These are phyloP conservation scores for Scaptomyza montana DNA, from an alignment of 1,140 invertebrate genomes.

Conservation along the genomic window DNA sequence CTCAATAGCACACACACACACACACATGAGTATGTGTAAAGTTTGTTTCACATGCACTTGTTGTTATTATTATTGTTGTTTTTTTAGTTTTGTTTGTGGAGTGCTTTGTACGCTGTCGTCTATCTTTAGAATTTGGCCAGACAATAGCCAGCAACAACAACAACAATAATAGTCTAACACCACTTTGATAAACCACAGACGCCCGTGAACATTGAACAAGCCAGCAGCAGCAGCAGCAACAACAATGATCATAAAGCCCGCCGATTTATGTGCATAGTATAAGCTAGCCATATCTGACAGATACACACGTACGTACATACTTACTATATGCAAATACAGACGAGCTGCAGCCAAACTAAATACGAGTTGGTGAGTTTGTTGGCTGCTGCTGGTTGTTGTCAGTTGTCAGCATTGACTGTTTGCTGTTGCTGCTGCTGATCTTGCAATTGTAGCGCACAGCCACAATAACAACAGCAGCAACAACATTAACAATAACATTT, in stretches of 20 bases:
- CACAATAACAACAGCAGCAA: conserved; percentile 9
- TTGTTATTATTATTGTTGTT: conserved; percentile 36
- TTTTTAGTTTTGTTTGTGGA: neutral
- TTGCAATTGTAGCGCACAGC: conserved; percentile 59
- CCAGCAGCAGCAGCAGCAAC: conserved; percentile 7
- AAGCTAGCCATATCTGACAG: conserved; percentile 21
- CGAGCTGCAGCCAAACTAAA: conserved; percentile 39
- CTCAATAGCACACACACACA: conserved; percentile 22
- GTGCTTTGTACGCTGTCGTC: conserved; percentile 33
- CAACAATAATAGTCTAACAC: conserved; percentile 37
- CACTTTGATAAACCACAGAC: conserved; percentile 67
- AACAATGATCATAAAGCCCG: conserved; percentile 23
- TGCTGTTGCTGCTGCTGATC: conserved; percentile 47
- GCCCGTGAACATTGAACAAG: conserved; percentile 4
- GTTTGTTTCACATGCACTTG: conserved; percentile 73
- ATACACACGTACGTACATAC: neutral
- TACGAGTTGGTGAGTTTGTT: conserved; percentile 18
- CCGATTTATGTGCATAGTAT: conserved; percentile 16
- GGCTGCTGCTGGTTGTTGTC: conserved; percentile 22
- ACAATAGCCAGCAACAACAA: conserved; percentile 47
- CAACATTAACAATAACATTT: conserved; percentile 10
- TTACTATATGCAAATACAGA: conserved; percentile 13
- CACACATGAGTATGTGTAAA: conserved; percentile 24
- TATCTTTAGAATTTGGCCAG: conserved; percentile 69
- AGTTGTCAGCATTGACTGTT: conserved; percentile 26